Evolutionary conservation across 1,140 invertebrate species (phyloP).

Genomic region (Meteorus sp.): DNA sequence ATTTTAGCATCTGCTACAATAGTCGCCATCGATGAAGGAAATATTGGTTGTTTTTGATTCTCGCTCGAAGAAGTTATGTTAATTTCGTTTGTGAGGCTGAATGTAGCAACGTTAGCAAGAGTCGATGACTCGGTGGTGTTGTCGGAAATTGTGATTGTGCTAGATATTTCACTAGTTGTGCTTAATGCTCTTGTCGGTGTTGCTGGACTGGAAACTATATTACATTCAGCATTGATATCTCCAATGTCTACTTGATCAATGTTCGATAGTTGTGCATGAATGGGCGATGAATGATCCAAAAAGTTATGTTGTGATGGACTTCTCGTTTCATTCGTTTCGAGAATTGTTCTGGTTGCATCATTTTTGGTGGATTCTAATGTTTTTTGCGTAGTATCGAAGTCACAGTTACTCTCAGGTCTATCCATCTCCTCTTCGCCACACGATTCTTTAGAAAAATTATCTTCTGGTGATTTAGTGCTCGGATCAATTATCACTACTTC

Average conservation of each 20-base stretch:
- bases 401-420: conserved; percentile 54
- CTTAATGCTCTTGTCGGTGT: conserved; percentile 26
- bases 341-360: background rate
- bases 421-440: conserved; percentile 63
- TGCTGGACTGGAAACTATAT: background rate
- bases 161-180: conserved; percentile 3
- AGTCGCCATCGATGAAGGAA: conserved; percentile 39
- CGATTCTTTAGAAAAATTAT: conserved; percentile 65
- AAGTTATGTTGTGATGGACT: background rate
- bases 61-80: conserved; percentile 17
- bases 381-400: background rate
- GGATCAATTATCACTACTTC: conserved; percentile 67
- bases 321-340: background rate
- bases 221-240: background rate
- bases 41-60: conserved; percentile 32
- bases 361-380: background rate
- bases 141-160: background rate
- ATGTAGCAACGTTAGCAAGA: background rate
- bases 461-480: conserved; percentile 63
- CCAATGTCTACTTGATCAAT: background rate
- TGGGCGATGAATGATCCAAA: too few species aligned
- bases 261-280: background rate
- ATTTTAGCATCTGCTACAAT: conserved; percentile 51
- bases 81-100: conserved; percentile 32
- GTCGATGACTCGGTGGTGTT: background rate